Evolutionary conservation across 2,113 vertebrate genomes (phyloP).

Genomic region (Phylloscopus whistleri): DNA sequence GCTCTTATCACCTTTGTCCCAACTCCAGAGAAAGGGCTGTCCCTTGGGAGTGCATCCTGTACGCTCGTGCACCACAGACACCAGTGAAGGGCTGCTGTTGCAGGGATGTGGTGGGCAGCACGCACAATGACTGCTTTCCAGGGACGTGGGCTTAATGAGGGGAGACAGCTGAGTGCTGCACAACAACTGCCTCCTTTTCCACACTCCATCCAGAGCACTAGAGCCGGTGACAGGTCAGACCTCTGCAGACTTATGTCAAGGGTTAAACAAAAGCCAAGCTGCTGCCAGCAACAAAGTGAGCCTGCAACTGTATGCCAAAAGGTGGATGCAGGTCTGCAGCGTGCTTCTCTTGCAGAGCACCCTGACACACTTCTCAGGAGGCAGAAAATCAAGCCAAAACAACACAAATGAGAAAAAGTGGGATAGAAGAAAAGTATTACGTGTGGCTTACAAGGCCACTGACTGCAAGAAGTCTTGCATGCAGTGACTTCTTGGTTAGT

Average conservation of each 20-base stretch:
- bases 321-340: fast-evolving
- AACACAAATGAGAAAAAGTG: neutral
- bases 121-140: fast-evolving
- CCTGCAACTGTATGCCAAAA: neutral
- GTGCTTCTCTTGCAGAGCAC: neutral
- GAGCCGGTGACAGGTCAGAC: neutral
- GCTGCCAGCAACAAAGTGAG: neutral
- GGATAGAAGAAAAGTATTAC: neutral
- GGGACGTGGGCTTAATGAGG: neutral
- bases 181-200: neutral
- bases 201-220: neutral
- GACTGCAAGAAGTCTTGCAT: neutral
- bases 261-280: neutral
- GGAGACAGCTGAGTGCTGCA: neutral
- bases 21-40: neutral
- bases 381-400: neutral
- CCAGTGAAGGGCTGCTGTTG: neutral
- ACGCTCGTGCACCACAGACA: fast-evolving
- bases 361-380: neutral
- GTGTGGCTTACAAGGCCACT: neutral
- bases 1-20: neutral
- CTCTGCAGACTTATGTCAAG: neutral
- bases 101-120: neutral
- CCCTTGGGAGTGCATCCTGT: neutral
- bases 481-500: neutral